Conservation (phyloP, 2,888 invertebrate species). For the Lypha dubia region DNA sequence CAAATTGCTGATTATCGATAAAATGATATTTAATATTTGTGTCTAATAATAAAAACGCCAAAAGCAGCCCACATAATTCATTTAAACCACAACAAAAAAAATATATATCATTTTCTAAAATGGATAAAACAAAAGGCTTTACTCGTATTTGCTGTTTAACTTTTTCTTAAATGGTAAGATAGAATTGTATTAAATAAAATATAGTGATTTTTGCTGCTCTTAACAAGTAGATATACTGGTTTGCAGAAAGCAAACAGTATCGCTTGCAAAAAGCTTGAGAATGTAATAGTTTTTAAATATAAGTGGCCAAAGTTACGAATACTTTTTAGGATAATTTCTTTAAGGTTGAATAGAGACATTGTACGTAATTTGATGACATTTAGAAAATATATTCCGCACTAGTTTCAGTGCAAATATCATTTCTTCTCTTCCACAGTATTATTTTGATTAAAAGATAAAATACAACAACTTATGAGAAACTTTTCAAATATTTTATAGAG, state of each 20-base stretch:
- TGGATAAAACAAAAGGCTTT: neutral
- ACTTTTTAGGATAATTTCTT: too few relatives aligned
- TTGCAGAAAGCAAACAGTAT: neutral
- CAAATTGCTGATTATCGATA: slow-evolving; percentile 65
- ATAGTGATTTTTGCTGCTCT: slow-evolving; percentile 17
- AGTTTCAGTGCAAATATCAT: neutral
- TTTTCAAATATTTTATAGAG: slow-evolving; percentile 47
- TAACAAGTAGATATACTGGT: slow-evolving; percentile 22
- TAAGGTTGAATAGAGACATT: too few relatives aligned
- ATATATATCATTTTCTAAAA: slow-evolving; percentile 27
- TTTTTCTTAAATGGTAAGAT: slow-evolving; percentile 28
- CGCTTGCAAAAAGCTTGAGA: neutral
- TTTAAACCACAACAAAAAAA: slow-evolving; percentile 26
- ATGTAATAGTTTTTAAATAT: neutral
- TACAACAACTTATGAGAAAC: neutral
- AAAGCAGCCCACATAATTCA: slow-evolving; percentile 60
- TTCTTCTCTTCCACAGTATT: neutral
- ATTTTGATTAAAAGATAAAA: neutral
- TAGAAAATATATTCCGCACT: too few relatives aligned
- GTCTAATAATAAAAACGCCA: slow-evolving; percentile 41
- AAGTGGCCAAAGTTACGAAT: too few relatives aligned
- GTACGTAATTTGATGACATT: too few relatives aligned
- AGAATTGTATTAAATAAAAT: slow-evolving; percentile 43
- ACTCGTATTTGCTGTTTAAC: slow-evolving; percentile 30
- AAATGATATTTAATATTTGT: slow-evolving; percentile 35